phyloP scores from a whole-genome alignment of 2,888 invertebrate species.

The Agrotis ipsilon region DNA sequence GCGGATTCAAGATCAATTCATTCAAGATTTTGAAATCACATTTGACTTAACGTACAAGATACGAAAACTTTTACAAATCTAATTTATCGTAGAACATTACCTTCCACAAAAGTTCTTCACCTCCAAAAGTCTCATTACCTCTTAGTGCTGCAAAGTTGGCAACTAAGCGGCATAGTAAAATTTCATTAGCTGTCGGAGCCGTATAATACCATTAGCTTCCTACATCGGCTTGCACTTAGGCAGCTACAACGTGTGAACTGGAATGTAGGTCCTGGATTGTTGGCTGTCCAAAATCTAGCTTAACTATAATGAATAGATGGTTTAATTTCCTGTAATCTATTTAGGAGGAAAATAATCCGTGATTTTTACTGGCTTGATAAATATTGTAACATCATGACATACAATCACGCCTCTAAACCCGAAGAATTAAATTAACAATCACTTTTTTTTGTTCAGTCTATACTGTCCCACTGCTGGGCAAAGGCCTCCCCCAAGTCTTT shows the following conservation, averaged over 20 bases:
- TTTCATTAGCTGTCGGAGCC: constrained; percentile 34
- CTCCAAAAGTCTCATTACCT: neutral
- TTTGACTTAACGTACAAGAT: neutral
- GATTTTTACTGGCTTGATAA: no score
- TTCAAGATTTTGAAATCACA: neutral
- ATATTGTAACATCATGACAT: no score
- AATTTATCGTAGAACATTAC: neutral
- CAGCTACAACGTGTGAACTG: constrained; percentile 2
- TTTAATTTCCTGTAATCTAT: neutral
- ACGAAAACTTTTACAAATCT: neutral
- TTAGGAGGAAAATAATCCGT: no score
- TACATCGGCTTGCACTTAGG: constrained; percentile 49
- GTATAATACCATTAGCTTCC: constrained; percentile 34
- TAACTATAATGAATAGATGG: neutral
- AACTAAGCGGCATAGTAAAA: constrained; percentile 16
- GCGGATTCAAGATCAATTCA: no score
- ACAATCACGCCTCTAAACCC: no score
- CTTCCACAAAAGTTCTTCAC: neutral
- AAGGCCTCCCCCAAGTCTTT: no score
- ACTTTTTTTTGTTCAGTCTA: no score
- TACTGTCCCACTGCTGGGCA: no score
- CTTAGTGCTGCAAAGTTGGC: neutral
- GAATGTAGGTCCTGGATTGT: neutral
- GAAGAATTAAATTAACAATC: no score
- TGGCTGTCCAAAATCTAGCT: neutral